A percentile compares a stretch with the other conserved stretches of the same genome.
phyloP scores from a whole-genome alignment of 2,113 vertebrate species.

The Chloropsis cyanopogon region DNA sequence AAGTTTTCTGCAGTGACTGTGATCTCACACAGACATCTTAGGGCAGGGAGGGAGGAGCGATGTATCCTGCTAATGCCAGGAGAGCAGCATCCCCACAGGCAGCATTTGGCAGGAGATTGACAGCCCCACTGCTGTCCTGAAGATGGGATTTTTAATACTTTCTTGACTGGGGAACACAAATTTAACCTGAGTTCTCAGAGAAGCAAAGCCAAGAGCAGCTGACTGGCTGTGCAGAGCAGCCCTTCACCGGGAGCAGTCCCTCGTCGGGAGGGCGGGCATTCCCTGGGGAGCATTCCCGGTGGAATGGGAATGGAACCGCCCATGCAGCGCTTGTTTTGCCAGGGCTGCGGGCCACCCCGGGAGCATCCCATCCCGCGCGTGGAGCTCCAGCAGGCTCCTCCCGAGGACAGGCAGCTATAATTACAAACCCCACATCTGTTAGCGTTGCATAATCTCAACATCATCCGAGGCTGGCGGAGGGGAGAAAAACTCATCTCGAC shows the following conservation, averaged over 20 bases:
- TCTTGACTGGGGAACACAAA: rapidly evolving
- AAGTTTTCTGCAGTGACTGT: not conserved
- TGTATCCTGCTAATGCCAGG: not conserved
- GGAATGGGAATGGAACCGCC: not conserved
- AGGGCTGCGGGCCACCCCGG: not conserved
- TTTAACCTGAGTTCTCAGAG: not conserved
- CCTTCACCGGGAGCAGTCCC: not conserved
- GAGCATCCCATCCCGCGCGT: not conserved
- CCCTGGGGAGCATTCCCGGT: not conserved
- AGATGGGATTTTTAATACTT: not conserved
- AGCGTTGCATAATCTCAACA: conserved; percentile 9
- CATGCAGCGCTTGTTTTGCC: not conserved
- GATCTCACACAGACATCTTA: rapidly evolving
- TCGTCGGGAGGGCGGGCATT: not conserved
- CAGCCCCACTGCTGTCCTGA: not conserved
- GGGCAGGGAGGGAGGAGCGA: not conserved
- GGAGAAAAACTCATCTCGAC: not conserved
- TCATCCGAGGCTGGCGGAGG: not conserved
- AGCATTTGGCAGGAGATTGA: not conserved
- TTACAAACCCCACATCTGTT: conserved; percentile 43
- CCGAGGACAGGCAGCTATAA: not conserved
- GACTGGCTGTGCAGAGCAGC: not conserved
- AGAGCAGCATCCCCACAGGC: not conserved
- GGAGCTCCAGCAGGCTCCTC: not conserved
- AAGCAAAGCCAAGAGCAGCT: not conserved